Conservation (phyloP, 2,797 vertebrate species). For the Hydrocynus forskahlii region DNA sequence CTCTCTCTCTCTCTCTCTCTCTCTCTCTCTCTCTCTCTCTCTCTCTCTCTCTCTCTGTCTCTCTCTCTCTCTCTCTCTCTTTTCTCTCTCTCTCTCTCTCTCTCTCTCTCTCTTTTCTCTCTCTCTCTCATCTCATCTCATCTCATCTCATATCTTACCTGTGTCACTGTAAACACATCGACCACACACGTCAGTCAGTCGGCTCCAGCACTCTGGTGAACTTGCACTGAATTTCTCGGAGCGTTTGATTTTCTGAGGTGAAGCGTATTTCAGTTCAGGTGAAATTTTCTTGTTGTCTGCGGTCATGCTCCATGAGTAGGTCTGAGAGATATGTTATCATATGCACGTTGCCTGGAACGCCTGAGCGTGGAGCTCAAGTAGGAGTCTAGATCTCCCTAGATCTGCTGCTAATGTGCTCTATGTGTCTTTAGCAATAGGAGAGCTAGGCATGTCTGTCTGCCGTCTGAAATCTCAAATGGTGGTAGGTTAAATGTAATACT, state of each 20-base stretch:
- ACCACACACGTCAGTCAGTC: neutral
- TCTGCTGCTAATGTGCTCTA: slow-evolving; percentile 16
- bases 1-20: slow-evolving; percentile 5
- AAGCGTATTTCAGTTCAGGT: neutral
- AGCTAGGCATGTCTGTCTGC: slow-evolving; percentile 17
- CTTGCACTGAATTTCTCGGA: neutral
- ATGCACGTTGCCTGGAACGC: neutral
- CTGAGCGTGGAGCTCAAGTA: neutral
- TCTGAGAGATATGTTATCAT: neutral
- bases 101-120: no score
- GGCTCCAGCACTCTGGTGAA: neutral
- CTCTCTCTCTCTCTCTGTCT: neutral
- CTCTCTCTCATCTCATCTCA: no score
- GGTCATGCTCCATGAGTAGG: neutral
- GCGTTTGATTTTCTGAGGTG: neutral
- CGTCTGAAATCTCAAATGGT: slow-evolving; percentile 40
- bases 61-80: no score
- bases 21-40: neutral
- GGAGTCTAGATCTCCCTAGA: neutral
- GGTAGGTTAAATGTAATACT: slow-evolving; percentile 45
- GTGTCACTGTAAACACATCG: neutral
- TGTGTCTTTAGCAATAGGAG: slow-evolving; percentile 10
- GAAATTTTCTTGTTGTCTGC: neutral
- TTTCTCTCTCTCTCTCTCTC: no score
- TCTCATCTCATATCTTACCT: neutral